Conservation (phyloP, 2,888 invertebrate genomes). For the Tachina grossa region DNA sequence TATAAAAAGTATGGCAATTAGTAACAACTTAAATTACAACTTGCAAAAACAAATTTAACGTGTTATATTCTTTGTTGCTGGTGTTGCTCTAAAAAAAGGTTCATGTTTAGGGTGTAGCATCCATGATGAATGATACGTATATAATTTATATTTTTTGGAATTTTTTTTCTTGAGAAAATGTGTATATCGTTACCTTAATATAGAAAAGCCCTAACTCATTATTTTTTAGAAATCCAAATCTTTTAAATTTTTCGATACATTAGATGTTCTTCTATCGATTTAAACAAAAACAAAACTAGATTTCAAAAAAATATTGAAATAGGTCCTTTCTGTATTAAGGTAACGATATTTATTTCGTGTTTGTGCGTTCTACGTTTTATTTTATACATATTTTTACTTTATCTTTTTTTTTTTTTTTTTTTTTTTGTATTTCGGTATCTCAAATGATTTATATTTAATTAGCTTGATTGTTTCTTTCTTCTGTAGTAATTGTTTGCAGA, state of each 20-base stretch:
- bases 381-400: neutral
- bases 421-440: conserved; percentile 5
- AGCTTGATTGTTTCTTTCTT: conserved; percentile 15
- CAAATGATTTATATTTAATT: conserved; percentile 64
- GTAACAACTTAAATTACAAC: conserved; percentile 58
- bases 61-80: conserved; percentile 10
- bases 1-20: conserved; percentile 69
- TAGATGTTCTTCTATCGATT: no score
- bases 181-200: neutral
- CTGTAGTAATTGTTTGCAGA: neutral
- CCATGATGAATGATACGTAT: conserved; percentile 51
- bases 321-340: no score
- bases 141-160: conserved; percentile 52
- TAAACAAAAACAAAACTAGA: no score
- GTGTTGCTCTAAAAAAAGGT: conserved; percentile 19
- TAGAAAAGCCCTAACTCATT: no score
- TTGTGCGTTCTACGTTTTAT: no score
- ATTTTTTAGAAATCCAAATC: no score
- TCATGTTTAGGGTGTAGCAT: conserved; percentile 54
- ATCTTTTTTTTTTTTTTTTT: neutral
- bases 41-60: conserved; percentile 21
- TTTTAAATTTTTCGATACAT: no score
- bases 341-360: no score
- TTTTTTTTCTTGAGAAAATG: conserved; percentile 5
- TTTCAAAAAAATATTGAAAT: no score